A percentile compares a stretch with the other conserved stretches of the same genome.
phyloP scores from a whole-genome alignment of 2,113 vertebrate genomes.

The Protobothrops flavoviridis region DNA sequence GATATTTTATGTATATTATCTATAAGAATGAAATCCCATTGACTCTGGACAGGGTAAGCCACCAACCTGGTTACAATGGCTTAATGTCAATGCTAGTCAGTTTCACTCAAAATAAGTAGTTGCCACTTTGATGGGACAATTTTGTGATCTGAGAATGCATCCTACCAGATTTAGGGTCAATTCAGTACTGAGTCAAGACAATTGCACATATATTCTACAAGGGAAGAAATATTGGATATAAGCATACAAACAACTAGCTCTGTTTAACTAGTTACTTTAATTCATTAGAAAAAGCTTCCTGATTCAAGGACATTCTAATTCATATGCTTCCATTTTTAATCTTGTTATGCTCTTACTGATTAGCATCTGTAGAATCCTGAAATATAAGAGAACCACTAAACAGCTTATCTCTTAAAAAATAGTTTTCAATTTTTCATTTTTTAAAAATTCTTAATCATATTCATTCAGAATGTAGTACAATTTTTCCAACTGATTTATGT shows the following conservation, averaged over 20 bases:
- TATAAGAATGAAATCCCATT: not conserved
- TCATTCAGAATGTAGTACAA: not conserved
- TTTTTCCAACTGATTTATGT: not conserved
- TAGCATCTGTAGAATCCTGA: not conserved
- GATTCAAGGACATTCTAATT: not conserved
- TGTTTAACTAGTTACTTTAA: not conserved
- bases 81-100: not conserved
- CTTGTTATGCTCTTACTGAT: not conserved
- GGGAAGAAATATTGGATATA: not conserved
- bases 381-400: not conserved
- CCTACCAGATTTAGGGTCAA: not conserved
- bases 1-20: not conserved
- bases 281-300: not conserved
- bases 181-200: not conserved
- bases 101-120: not conserved
- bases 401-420: not conserved
- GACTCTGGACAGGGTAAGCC: not conserved
- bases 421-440: not conserved
- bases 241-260: not conserved
- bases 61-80: not conserved
- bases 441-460: not conserved
- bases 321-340: not conserved
- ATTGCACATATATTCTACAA: not conserved
- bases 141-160: not conserved
- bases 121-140: not conserved